These are phyloP conservation scores for Todiramphus saurophagus DNA, from an alignment of 2,113 vertebrate genomes.

Conservation along the genomic window DNA sequence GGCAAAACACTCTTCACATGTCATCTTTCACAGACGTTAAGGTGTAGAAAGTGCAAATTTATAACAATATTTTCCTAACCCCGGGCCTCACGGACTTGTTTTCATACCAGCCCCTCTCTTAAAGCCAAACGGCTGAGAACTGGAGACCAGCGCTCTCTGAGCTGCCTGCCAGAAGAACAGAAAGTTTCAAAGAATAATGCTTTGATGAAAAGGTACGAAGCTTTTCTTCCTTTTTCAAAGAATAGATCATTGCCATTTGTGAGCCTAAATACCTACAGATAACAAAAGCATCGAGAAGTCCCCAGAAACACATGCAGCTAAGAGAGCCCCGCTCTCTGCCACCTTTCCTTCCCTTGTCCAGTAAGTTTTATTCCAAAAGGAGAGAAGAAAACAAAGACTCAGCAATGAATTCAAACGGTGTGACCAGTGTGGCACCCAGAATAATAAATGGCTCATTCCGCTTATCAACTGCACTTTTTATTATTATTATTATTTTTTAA, in stretches of 20 bases:
- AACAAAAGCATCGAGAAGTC: background rate
- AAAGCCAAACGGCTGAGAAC: background rate
- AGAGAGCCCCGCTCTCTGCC: fast-evolving
- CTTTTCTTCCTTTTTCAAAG: background rate
- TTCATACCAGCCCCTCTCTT: background rate
- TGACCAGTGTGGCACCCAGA: background rate
- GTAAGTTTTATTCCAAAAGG: background rate
- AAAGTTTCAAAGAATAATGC: background rate
- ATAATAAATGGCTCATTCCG: background rate
- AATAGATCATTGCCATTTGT: background rate
- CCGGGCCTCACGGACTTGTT: background rate
- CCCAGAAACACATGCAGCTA: background rate
- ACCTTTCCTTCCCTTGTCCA: background rate
- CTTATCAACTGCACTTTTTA: conserved; percentile 24
- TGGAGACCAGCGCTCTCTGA: background rate
- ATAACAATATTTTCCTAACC: fast-evolving
- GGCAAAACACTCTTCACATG: fast-evolving
- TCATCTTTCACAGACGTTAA: fast-evolving
- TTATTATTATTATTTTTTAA: conserved; percentile 45
- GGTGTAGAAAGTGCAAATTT: fast-evolving
- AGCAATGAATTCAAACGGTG: background rate
- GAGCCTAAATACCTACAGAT: background rate
- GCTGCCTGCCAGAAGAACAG: background rate
- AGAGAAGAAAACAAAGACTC: background rate
- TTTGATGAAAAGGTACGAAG: background rate